Evolutionary conservation across 2,888 invertebrate genomes (phyloP), one percentile per base, ranked within the genome.

Genomic region (Orthosia cruda): DNA sequence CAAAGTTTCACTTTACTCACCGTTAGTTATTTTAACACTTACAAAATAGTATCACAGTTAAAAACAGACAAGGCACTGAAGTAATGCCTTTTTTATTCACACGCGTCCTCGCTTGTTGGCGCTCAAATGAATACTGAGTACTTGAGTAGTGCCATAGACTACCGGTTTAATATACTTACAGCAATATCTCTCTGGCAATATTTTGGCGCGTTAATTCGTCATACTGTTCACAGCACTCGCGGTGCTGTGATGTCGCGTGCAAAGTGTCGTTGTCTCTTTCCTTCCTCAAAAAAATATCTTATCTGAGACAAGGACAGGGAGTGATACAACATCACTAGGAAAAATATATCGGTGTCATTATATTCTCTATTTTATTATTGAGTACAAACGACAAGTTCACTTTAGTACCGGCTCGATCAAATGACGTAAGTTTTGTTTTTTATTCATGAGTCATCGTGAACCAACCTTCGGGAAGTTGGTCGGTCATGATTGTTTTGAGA

Each of bases 21-120:
- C 86, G 81, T 77, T 80, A 71, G 70, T 61, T 68, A 61, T 20
- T 71, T 64, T 80, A 79, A 73, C 61, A 82, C 85, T 72, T 84
- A 86, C 26, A 78, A 69, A 85, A 72, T 88, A 89, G 83, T 90
- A 90, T 89, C 89, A 89, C 89, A 89, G 89, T 78, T 80, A 11
- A 58, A 79, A 83, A 65, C 70, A 83, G 77, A 74, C 64, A 71
- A 71, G 59, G 68, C 74, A 81, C 66, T 68, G 1, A 67, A 70
- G 40, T 58, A 50, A 61, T 72, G 76, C 65, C 76, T 63, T 70
- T 66, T 59, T 45, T 58, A 54, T 61, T 63, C 64, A 59, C 58
- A 74, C 85, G 82, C 89, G 83, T 64, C 76, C 69, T 57, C 70
- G 61, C 54, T 59, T 2, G 13, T 18, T 59, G 47, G 68, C 67